These are phyloP conservation scores for Selene dorsalis DNA, from an alignment of 2,797 vertebrate species.

Conservation along the genomic window DNA sequence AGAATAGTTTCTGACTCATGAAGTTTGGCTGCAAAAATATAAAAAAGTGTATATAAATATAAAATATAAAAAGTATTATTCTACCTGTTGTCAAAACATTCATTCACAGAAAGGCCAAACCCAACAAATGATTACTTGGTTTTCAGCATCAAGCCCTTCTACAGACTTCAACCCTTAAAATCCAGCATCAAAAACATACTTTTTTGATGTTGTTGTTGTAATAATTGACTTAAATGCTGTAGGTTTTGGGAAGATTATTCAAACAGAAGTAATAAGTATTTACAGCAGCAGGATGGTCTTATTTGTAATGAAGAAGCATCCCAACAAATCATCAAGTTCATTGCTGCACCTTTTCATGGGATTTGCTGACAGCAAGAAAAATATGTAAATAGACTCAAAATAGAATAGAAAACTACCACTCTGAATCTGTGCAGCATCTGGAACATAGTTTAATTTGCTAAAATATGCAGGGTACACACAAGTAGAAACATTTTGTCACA, in stretches of 20 bases:
- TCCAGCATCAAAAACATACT: background rate
- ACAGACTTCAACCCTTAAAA: no score
- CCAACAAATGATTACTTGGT: no score
- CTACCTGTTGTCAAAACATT: background rate
- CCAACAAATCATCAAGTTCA: no score
- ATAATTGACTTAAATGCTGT: background rate
- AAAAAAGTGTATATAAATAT: background rate
- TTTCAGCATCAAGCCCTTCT: no score
- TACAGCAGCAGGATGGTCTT: background rate
- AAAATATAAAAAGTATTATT: no score
- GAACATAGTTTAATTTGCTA: background rate
- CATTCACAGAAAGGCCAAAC: no score
- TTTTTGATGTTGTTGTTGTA: background rate
- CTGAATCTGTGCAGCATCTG: background rate
- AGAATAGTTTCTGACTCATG: background rate
- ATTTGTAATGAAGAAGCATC: background rate
- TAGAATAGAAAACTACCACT: background rate
- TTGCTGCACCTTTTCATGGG: background rate
- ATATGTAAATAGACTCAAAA: background rate
- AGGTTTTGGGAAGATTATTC: no score
- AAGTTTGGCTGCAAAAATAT: background rate
- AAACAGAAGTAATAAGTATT: background rate
- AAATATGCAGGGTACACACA: background rate
- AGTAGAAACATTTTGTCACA: background rate
- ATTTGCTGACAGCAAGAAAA: background rate